Conservation (phyloP, 2,888 invertebrate genomes). For the Drosophila limbata region DNA sequence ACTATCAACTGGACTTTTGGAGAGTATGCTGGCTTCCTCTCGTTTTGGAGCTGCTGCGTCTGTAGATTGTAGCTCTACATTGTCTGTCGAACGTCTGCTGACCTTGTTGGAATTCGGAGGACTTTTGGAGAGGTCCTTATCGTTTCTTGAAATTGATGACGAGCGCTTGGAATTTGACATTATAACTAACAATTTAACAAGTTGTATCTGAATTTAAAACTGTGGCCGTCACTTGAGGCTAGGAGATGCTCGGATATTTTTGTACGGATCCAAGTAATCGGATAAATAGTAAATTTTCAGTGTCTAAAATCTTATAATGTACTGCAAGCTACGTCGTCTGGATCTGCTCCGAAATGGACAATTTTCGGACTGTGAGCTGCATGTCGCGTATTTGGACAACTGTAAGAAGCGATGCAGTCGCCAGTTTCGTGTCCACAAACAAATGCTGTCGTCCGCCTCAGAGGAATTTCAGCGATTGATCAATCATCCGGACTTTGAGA, state of each 20-base stretch:
- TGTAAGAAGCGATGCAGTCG: conserved; percentile 25
- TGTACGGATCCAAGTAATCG: conserved; percentile 17
- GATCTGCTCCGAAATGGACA: conserved; percentile 55
- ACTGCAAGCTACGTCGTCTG: conserved; percentile 67
- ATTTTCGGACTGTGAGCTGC: conserved; percentile 62
- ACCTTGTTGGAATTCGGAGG: background rate
- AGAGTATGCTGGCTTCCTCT: background rate
- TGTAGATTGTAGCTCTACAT: background rate
- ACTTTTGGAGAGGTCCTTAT: background rate
- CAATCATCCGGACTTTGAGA: conserved; percentile 31
- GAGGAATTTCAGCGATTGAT: conserved; percentile 59
- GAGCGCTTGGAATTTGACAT: conserved; percentile 15
- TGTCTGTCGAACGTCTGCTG: background rate
- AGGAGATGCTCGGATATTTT: background rate
- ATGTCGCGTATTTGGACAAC: conserved; percentile 32
- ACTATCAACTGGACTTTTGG: background rate
- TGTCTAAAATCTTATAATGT: conserved; percentile 32
- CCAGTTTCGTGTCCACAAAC: conserved; percentile 55
- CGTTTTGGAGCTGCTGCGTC: background rate
- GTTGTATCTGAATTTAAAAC: background rate
- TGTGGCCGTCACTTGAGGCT: background rate
- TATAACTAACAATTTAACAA: conserved; percentile 15
- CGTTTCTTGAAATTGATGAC: background rate
- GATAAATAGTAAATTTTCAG: conserved; percentile 19
- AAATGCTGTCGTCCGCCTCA: conserved; percentile 62